Conservation (phyloP, 2,888 invertebrate genomes). For the Drosophila mimetica region DNA sequence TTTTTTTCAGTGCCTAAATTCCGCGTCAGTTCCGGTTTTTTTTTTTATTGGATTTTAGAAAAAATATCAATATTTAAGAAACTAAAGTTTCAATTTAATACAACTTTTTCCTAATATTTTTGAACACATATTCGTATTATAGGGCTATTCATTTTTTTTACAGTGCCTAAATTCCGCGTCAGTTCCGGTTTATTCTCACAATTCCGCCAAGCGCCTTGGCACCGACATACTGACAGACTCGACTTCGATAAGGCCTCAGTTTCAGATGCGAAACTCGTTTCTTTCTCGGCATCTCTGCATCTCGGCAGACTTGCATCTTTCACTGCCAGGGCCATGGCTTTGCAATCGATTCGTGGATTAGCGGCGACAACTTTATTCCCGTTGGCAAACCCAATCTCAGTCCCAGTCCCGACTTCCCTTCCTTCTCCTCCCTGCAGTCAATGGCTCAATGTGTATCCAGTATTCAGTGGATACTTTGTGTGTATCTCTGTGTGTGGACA, state of each 20-base stretch:
- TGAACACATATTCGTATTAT: too few relatives aligned
- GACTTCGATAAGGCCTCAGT: constrained; percentile 41
- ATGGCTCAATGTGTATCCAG: constrained; percentile 21
- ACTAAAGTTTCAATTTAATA: too few relatives aligned
- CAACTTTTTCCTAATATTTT: too few relatives aligned
- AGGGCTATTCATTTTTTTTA: too few relatives aligned
- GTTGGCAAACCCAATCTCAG: constrained; percentile 10
- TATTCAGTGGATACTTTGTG: constrained; percentile 22
- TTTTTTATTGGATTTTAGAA: neutral
- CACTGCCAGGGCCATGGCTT: constrained; percentile 67
- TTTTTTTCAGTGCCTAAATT: constrained; percentile 20
- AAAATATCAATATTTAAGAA: neutral
- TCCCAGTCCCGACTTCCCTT: constrained; percentile 9
- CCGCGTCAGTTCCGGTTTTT: constrained; percentile 62
- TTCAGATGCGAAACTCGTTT: constrained; percentile 56
- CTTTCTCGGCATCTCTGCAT: neutral
- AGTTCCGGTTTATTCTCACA: constrained; percentile 69
- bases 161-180: constrained; percentile 31
- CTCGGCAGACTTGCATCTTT: constrained; percentile 46
- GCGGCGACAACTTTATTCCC: constrained; percentile 68
- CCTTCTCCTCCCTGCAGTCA: neutral
- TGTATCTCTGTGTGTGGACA: constrained; percentile 29
- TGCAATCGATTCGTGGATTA: constrained; percentile 47
- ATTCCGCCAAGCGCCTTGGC: constrained; percentile 51
- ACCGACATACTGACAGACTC: constrained; percentile 37